Evolutionary conservation across 2,797 vertebrate genomes (phyloP).

Genomic region (Tenualosa thibaudeaui): DNA sequence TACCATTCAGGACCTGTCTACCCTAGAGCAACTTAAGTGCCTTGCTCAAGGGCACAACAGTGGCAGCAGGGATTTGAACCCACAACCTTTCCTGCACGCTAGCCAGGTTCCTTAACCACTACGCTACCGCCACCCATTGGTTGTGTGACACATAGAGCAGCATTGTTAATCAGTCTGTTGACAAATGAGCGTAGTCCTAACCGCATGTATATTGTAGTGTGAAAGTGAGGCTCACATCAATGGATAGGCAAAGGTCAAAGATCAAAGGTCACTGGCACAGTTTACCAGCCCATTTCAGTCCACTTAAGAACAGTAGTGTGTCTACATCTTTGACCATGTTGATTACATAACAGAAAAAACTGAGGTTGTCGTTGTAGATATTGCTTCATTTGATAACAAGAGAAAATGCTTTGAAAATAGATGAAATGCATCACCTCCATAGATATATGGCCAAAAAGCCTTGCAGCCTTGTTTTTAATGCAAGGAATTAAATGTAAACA

Average conservation of each 20-base stretch:
- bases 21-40: too few species aligned
- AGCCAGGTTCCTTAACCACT: too few species aligned
- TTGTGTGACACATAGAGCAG: not conserved
- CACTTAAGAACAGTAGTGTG: not conserved
- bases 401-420: not conserved
- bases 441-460: not conserved
- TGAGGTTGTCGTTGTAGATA: too few species aligned
- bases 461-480: not conserved
- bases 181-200: too few species aligned
- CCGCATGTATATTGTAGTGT: not conserved
- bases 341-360: not conserved
- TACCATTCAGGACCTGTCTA: too few species aligned
- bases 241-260: not conserved
- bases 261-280: not conserved
- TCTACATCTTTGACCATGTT: not conserved
- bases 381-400: too few species aligned
- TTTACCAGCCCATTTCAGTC: not conserved
- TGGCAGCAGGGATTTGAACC: too few species aligned
- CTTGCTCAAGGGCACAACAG: too few species aligned
- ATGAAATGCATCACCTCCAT: not conserved
- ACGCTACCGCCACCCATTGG: too few species aligned
- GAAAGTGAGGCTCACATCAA: not conserved
- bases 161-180: not conserved
- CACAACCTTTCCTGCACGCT: too few species aligned
- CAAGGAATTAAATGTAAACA: not conserved